phyloP scores from a whole-genome alignment of 2,888 invertebrate genomes.

The Hartigia nigra region DNA sequence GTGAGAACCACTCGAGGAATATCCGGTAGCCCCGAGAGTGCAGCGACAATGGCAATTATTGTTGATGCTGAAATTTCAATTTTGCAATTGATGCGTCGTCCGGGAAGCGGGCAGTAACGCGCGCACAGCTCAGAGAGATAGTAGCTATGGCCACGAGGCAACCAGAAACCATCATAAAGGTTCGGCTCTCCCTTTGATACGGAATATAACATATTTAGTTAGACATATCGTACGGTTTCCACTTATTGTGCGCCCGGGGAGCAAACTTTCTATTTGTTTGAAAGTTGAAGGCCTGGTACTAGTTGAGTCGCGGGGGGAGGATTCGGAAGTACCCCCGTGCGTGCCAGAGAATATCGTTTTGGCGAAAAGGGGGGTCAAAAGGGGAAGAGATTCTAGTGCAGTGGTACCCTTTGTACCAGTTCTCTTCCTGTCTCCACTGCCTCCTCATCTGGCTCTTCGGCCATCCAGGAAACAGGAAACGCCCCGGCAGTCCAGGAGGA shows the following conservation, averaged over 20 bases:
- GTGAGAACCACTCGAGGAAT: constrained; percentile 36
- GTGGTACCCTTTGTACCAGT: background rate
- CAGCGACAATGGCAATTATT: constrained; percentile 55
- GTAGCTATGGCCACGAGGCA: constrained; percentile 39
- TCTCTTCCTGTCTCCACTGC: background rate
- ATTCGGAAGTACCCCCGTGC: background rate
- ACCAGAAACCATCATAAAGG: constrained; percentile 64
- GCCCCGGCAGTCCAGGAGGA: background rate
- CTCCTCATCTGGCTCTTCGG: background rate
- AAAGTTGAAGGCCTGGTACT: constrained; percentile 50
- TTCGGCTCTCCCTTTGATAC: constrained; percentile 63
- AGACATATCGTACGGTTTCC: constrained; percentile 64
- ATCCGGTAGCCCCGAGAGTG: constrained; percentile 26
- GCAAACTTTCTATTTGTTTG: constrained; percentile 65
- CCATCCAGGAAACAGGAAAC: background rate
- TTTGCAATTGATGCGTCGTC: constrained; percentile 57
- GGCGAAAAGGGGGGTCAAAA: background rate
- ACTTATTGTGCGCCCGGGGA: constrained; percentile 58
- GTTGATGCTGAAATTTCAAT: constrained; percentile 59
- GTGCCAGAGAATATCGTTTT: background rate
- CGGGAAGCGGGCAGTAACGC: constrained; percentile 28
- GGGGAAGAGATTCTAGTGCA: background rate
- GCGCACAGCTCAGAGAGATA: background rate
- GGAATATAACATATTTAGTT: constrained; percentile 59
- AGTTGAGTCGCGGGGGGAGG: constrained; percentile 25